Evolutionary conservation across 2,888 invertebrate species (phyloP).

Genomic region (Panopea generosa): DNA sequence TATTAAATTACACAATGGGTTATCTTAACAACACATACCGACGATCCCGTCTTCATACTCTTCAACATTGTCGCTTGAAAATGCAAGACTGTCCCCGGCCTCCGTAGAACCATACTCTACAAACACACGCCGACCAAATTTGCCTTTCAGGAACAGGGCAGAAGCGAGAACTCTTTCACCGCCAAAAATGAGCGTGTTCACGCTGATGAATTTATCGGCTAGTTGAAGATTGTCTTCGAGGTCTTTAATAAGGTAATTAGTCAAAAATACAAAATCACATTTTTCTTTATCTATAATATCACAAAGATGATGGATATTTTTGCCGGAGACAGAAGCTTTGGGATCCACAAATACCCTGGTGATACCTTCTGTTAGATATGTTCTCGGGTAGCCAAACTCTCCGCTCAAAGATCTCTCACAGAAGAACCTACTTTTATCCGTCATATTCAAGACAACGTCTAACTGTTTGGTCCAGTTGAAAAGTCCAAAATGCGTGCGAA

Average conservation of each 20-base stretch:
- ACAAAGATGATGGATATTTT: slow-evolving; percentile 25
- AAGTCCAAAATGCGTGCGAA: slow-evolving; percentile 41
- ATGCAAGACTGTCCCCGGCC: too few relatives aligned
- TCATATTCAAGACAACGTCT: slow-evolving; percentile 8
- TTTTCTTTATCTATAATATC: slow-evolving; percentile 48
- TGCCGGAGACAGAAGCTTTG: slow-evolving; percentile 33
- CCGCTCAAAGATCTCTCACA: slow-evolving; percentile 33
- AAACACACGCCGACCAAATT: too few relatives aligned
- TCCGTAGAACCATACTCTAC: too few relatives aligned
- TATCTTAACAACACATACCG: too few relatives aligned
- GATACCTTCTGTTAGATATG: too few relatives aligned
- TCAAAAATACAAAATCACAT: slow-evolving; percentile 47
- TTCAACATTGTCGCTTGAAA: too few relatives aligned
- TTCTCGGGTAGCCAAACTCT: slow-evolving; percentile 49
- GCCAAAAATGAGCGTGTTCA: slow-evolving; percentile 17
- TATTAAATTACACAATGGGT: too few relatives aligned
- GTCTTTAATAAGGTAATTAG: slow-evolving; percentile 47
- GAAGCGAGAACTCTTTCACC: too few relatives aligned
- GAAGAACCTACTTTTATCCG: slow-evolving; percentile 1
- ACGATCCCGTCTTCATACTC: too few relatives aligned
- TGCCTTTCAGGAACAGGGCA: too few relatives aligned
- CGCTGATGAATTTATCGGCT: slow-evolving; percentile 25
- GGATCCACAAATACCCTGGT: slow-evolving; percentile 50
- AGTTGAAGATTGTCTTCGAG: slow-evolving; percentile 16
- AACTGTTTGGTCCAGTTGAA: slow-evolving; percentile 39